Evolutionary conservation across 2,888 invertebrate species (phyloP).

Genomic region (Phragmatobia fuliginosa): DNA sequence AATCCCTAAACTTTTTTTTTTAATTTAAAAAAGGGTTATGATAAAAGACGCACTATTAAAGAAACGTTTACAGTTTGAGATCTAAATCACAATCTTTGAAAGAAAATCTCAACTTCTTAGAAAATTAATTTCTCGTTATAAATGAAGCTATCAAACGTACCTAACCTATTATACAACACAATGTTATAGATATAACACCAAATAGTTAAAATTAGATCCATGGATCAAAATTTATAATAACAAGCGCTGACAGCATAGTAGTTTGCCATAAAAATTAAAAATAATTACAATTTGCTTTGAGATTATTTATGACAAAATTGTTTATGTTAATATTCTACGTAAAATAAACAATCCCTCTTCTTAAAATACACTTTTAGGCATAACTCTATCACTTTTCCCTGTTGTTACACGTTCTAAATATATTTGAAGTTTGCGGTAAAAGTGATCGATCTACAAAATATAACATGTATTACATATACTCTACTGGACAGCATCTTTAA

Average conservation of each 20-base stretch:
- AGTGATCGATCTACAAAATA: too few relatives aligned
- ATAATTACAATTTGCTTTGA: not conserved
- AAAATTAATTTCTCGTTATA: too few relatives aligned
- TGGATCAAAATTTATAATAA: not conserved
- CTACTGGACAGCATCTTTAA: too few relatives aligned
- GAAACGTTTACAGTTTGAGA: too few relatives aligned
- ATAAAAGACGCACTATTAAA: too few relatives aligned
- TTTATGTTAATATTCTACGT: not conserved
- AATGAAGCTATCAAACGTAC: too few relatives aligned
- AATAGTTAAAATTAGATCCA: not conserved
- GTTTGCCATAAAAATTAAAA: conserved; percentile 11
- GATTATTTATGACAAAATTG: not conserved
- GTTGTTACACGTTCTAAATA: not conserved
- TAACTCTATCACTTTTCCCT: not conserved
- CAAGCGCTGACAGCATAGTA: not conserved
- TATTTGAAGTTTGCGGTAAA: not conserved
- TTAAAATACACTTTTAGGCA: not conserved
- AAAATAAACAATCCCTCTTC: not conserved
- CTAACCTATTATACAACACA: too few relatives aligned
- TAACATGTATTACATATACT: too few relatives aligned
- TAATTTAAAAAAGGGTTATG: too few relatives aligned
- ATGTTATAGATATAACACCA: not conserved
- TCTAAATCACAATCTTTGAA: too few relatives aligned
- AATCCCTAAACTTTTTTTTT: too few relatives aligned
- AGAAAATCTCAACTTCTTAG: too few relatives aligned